These are phyloP conservation scores for Micromys minutus DNA, from an alignment of 2,113 vertebrate species.

Conservation along the genomic window DNA sequence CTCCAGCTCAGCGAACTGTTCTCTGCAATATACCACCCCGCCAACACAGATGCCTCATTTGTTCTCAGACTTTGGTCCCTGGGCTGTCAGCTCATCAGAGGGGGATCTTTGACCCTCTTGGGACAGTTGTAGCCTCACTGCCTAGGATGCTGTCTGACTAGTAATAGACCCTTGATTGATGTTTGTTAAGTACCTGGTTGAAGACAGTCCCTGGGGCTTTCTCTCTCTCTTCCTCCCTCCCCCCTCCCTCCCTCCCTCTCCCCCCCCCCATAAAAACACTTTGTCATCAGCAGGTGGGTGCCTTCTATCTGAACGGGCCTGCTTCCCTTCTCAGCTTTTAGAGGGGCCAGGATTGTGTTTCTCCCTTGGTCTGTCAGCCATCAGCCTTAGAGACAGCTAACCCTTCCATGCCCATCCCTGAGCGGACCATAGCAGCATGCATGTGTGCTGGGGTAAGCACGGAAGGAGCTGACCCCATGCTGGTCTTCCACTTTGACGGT, in stretches of 20 bases:
- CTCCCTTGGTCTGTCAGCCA: not conserved
- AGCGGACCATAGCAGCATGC: not conserved
- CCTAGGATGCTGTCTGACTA: not conserved
- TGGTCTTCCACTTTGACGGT: not conserved
- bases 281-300: not conserved
- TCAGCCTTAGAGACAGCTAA: not conserved
- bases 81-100: not conserved
- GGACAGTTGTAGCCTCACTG: not conserved
- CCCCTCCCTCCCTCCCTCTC: not conserved
- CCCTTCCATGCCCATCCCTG: not conserved
- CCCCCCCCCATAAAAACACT: too few relatives aligned
- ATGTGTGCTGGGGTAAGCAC: not conserved
- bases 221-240: not conserved
- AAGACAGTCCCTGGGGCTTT: not conserved
- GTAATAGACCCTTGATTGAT: not conserved
- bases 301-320: not conserved
- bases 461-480: not conserved
- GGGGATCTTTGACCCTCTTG: not conserved
- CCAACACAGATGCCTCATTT: not conserved
- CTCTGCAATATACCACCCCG: not conserved
- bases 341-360: not conserved
- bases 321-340: too few relatives aligned
- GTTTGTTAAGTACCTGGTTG: not conserved
- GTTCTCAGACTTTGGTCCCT: not conserved
- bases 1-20: not conserved